Percentiles rank a stretch among this genome's conserved stretches.
Evolutionary conservation across 2,797 vertebrate species (phyloP).

Genomic region (Simalia tracyae): DNA sequence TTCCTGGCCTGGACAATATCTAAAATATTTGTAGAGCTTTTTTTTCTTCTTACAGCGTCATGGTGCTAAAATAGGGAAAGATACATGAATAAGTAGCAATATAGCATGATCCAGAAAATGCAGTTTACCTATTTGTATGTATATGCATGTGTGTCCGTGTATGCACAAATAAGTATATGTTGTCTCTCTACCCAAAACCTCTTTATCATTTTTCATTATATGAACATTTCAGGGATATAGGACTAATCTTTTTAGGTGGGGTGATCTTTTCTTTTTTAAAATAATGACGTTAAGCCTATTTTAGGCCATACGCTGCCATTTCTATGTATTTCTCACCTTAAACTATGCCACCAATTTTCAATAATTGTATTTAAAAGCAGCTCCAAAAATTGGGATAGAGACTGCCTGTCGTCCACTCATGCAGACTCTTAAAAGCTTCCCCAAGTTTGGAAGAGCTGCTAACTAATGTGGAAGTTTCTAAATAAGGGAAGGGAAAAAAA

Average conservation of each 20-base stretch:
- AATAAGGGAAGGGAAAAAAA: neutral
- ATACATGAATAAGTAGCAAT: slow-evolving; percentile 8
- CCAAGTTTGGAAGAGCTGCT: neutral
- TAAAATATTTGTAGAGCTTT: slow-evolving; percentile 16
- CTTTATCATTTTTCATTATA: slow-evolving; percentile 10
- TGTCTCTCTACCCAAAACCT: neutral
- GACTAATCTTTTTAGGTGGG: neutral
- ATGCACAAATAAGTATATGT: neutral
- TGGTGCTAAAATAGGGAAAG: slow-evolving; percentile 33
- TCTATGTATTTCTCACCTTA: neutral
- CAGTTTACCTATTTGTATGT: slow-evolving; percentile 2
- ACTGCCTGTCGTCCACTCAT: neutral
- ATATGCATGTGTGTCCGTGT: slow-evolving; percentile 12
- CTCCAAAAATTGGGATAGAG: neutral
- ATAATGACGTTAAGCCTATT: neutral
- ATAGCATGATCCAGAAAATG: slow-evolving; percentile 9
- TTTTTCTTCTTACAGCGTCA: slow-evolving; percentile 14
- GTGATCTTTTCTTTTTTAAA: neutral
- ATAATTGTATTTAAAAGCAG: neutral
- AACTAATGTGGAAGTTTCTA: neutral
- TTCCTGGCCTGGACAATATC: slow-evolving; percentile 31
- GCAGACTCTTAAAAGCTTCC: neutral
- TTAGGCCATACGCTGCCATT: neutral
- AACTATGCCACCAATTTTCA: neutral
- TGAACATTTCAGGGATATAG: slow-evolving; percentile 2